Conservation (phyloP, 2,113 vertebrate genomes). For the Antigone vipio region DNA sequence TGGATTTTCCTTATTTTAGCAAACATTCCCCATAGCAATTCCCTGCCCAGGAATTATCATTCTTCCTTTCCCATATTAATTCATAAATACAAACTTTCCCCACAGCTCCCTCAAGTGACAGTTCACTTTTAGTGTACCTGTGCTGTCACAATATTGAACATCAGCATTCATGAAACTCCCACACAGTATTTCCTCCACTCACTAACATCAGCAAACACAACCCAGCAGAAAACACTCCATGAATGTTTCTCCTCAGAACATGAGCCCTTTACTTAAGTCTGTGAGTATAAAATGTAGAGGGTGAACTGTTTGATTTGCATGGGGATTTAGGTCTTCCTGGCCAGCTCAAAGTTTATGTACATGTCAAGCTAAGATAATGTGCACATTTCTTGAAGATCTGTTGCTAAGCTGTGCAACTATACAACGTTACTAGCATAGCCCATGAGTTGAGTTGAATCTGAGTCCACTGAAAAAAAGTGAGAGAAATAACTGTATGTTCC, state of each 20-base stretch:
- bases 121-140: not conserved
- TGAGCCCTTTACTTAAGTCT: not conserved
- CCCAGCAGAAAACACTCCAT: not conserved
- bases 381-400: not conserved
- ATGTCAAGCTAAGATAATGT: not conserved
- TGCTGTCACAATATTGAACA: not conserved
- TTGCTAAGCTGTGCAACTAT: not conserved
- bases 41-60: not conserved
- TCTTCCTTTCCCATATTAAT: not conserved
- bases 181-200: not conserved
- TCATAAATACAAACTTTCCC: not conserved
- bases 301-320: not conserved
- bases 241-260: not conserved
- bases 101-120: not conserved
- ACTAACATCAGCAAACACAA: not conserved
- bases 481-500: slow-evolving; percentile 17
- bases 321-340: not conserved
- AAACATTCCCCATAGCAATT: not conserved
- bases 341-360: not conserved
- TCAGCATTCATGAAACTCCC: not conserved
- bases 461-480: not conserved
- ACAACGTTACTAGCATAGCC: not conserved
- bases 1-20: not conserved
- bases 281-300: not conserved
- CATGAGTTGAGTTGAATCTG: not conserved